Evolutionary conservation across 2,113 vertebrate species (phyloP).

Genomic region (Heterotilapia buettikoferi): DNA sequence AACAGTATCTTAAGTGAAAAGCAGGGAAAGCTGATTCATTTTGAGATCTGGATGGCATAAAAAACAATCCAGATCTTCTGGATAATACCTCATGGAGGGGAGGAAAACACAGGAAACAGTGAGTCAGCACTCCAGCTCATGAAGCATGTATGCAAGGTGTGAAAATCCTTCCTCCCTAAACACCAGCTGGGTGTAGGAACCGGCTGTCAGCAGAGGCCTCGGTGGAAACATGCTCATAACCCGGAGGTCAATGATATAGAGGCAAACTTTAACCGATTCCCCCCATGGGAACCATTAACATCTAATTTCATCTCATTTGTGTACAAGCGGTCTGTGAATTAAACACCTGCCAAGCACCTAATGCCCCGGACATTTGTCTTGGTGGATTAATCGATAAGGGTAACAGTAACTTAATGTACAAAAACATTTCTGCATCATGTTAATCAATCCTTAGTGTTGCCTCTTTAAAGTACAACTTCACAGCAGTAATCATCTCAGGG

Average conservation of each 20-base stretch:
- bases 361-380: background rate
- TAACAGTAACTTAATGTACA: background rate
- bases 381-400: background rate
- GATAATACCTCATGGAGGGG: background rate
- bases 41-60: background rate
- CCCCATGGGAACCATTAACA: conserved; percentile 21
- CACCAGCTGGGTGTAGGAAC: background rate
- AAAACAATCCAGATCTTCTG: background rate
- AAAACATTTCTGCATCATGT: background rate
- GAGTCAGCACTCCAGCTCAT: background rate
- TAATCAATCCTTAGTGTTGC: background rate
- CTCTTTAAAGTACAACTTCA: background rate
- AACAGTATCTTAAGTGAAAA: background rate
- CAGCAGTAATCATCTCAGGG: background rate
- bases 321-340: conserved; percentile 4
- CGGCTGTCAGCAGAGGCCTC: background rate
- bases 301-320: conserved; percentile 33
- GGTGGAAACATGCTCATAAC: background rate
- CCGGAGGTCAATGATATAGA: conserved; percentile 12
- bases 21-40: background rate
- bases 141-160: background rate
- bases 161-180: background rate
- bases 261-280: background rate
- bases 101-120: background rate
- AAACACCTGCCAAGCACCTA: conserved; percentile 35